phyloP scores from a whole-genome alignment of 2,113 vertebrate species.

The Bujurquina vittata region DNA sequence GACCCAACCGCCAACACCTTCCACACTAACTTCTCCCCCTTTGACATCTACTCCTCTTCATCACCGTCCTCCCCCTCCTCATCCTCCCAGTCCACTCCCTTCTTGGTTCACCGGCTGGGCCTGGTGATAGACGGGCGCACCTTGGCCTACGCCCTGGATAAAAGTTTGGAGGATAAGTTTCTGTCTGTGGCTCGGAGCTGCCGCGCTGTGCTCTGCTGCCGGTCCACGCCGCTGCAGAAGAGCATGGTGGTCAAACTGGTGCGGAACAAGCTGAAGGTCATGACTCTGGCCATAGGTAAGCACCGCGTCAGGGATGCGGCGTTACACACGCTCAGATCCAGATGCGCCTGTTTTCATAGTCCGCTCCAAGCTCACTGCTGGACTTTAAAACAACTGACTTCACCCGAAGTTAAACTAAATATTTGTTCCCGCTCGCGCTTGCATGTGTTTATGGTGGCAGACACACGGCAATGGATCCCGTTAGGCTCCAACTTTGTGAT shows the following conservation, averaged over 20 bases:
- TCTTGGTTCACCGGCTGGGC: conserved; percentile 82
- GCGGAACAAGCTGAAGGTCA: conserved; percentile 94
- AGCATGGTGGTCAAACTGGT: conserved; percentile 98
- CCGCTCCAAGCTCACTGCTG: neutral
- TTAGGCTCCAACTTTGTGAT: neutral
- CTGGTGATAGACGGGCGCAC: conserved; percentile 95
- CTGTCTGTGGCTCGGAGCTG: conserved; percentile 89
- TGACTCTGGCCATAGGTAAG: conserved; percentile 96
- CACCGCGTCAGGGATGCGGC: neutral
- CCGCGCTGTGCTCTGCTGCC: conserved; percentile 92
- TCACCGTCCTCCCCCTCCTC: conserved; percentile 43
- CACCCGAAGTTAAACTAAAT: neutral
- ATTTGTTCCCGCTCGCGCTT: neutral
- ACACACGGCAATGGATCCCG: neutral
- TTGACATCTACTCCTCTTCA: conserved; percentile 65
- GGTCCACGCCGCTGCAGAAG: conserved; percentile 95
- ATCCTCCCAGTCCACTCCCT: conserved; percentile 58
- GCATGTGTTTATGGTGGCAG: neutral
- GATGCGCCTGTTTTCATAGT: neutral
- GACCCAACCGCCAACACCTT: conserved; percentile 68
- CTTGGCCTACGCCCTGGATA: conserved; percentile 91
- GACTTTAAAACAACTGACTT: neutral
- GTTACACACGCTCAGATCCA: neutral
- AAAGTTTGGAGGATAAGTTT: conserved; percentile 90
- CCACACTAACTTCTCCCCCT: conserved; percentile 70